A percentile compares a stretch with the other conserved stretches of the same genome.
phyloP scores from a whole-genome alignment of 2,113 vertebrate species.

The Recurvirostra avosetta region DNA sequence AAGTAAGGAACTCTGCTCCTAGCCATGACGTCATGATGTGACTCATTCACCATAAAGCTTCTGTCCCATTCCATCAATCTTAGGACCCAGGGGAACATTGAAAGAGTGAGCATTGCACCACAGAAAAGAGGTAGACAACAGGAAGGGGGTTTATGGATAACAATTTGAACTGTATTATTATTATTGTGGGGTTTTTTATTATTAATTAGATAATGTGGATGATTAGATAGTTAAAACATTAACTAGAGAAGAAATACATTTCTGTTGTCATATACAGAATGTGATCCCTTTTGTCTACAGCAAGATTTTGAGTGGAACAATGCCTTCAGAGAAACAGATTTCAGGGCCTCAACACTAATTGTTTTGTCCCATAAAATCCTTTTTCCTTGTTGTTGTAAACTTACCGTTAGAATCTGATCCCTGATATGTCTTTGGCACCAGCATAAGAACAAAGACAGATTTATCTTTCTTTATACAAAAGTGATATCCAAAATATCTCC shows the following conservation, averaged over 20 bases:
- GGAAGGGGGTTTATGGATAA: not conserved
- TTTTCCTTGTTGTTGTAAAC: not conserved
- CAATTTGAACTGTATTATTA: not conserved
- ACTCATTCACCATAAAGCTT: not conserved
- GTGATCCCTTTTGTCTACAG: not conserved
- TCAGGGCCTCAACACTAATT: not conserved
- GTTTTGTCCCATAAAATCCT: not conserved
- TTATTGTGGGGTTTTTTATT: not conserved
- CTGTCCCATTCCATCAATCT: not conserved
- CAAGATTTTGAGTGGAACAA: not conserved
- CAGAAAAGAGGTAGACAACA: not conserved
- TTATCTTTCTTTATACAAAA: not conserved
- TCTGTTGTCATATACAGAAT: not conserved
- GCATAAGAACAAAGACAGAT: not conserved
- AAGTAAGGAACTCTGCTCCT: not conserved
- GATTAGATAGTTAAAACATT: not conserved
- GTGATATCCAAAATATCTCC: not conserved
- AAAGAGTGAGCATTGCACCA: not conserved
- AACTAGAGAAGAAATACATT: not conserved
- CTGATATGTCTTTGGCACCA: not conserved
- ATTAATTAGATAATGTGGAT: not conserved
- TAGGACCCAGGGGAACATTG: not conserved
- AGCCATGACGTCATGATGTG: accelerated
- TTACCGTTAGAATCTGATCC: not conserved
- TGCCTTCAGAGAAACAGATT: not conserved